Percentiles rank a stretch among this genome's conserved stretches.
Evolutionary conservation across 2,113 vertebrate species (phyloP).

Genomic region (Grammomys surdaster): DNA sequence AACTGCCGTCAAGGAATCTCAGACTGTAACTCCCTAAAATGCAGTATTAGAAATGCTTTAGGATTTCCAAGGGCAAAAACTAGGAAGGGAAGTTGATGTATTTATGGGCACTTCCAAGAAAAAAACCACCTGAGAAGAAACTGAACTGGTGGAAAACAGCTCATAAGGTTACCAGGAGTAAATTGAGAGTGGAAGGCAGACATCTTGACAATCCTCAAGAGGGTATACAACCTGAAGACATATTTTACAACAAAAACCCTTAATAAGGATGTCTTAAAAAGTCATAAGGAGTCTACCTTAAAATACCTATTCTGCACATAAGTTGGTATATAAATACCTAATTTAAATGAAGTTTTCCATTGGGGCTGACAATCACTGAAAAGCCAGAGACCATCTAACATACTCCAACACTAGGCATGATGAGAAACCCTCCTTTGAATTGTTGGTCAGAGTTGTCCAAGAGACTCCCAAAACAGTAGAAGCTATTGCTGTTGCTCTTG

Average conservation of each 20-base stretch:
- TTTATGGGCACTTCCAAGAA: background rate
- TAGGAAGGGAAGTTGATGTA: background rate
- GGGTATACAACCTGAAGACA: no score
- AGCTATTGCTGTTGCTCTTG: background rate
- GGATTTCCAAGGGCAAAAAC: conserved; percentile 5
- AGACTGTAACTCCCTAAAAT: conserved; percentile 24
- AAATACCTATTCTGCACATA: no score
- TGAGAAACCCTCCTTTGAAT: background rate
- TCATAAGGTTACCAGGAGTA: conserved; percentile 6
- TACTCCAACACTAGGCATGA: background rate
- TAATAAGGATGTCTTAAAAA: no score
- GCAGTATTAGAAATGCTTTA: background rate
- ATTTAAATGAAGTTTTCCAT: background rate
- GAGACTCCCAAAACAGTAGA: background rate
- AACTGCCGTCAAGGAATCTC: conserved; percentile 33
- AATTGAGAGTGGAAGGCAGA: background rate
- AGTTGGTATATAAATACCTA: no score
- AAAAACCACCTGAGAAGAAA: conserved; percentile 18
- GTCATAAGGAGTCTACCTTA: no score
- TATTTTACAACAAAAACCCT: no score
- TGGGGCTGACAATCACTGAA: background rate
- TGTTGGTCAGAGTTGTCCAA: background rate
- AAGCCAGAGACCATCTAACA: background rate
- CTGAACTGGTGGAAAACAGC: background rate
- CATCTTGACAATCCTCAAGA: no score